Evolutionary conservation across 1,140 invertebrate genomes (phyloP).

Genomic region (Phortica variegata): DNA sequence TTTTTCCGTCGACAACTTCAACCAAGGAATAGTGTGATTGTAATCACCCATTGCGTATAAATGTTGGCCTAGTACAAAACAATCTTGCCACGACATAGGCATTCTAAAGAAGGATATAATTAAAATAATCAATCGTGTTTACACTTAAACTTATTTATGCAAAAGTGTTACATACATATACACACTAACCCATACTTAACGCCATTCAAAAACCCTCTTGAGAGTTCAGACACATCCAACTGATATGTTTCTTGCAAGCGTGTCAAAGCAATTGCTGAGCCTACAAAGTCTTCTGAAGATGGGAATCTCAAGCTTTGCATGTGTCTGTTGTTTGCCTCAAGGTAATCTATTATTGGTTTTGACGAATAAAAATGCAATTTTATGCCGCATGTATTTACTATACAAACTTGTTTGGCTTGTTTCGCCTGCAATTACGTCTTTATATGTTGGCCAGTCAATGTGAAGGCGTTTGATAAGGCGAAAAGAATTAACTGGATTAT

Average conservation of each 20-base stretch:
- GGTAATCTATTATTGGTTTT: constrained; percentile 66
- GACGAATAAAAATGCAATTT: no score
- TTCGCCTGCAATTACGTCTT: constrained; percentile 27
- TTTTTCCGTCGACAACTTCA: constrained; percentile 73
- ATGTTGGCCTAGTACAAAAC: constrained; percentile 93
- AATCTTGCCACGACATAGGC: constrained; percentile 80
- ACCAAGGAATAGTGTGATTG: constrained; percentile 90
- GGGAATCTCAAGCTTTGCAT: constrained; percentile 76
- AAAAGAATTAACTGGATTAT: constrained; percentile 96
- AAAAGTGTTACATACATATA: constrained; percentile 6
- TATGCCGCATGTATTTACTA: no score
- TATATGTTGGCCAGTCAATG: constrained; percentile 78
- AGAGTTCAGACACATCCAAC: constrained; percentile 83
- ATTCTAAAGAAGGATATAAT: constrained; percentile 42
- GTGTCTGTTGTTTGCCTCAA: constrained; percentile 70
- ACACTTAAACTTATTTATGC: not conserved
- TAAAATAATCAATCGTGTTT: not conserved
- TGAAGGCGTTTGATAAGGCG: constrained; percentile 91
- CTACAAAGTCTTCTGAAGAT: constrained; percentile 84
- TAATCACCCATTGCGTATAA: constrained; percentile 92
- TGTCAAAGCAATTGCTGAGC: constrained; percentile 89
- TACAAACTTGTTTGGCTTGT: constrained; percentile 26
- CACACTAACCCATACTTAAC: constrained; percentile 74
- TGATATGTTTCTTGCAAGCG: constrained; percentile 95
- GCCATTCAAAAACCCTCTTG: constrained; percentile 84